Conservation (phyloP, 2,797 vertebrate genomes). For the Kryptolebias ocellatus region DNA sequence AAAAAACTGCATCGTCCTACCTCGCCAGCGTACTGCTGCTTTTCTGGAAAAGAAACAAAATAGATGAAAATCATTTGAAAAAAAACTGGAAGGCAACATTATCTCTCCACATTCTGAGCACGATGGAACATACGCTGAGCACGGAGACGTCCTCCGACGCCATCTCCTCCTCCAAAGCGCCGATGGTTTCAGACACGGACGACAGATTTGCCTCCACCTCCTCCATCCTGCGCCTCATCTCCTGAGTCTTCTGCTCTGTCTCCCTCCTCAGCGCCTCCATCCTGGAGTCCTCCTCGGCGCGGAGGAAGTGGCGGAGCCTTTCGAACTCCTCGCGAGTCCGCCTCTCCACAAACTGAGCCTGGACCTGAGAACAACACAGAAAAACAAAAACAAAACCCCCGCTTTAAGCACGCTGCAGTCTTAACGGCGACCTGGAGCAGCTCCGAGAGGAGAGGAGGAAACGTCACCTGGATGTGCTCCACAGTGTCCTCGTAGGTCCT, state of each 20-base stretch:
- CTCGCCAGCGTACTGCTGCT: slow-evolving; percentile 59
- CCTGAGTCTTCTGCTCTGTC: slow-evolving; percentile 63
- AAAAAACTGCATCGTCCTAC: slow-evolving; percentile 37
- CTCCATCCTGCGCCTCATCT: slow-evolving; percentile 57
- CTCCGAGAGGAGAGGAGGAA: no score
- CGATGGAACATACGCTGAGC: slow-evolving; percentile 63
- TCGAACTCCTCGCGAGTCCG: slow-evolving; percentile 73
- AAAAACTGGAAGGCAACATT: background rate
- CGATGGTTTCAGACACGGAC: slow-evolving; percentile 62
- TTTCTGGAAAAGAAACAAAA: slow-evolving; percentile 59
- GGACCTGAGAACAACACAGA: slow-evolving; percentile 51
- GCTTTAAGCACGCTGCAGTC: background rate
- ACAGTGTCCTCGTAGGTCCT: slow-evolving; percentile 63
- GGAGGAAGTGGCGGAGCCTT: slow-evolving; percentile 71
- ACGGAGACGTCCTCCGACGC: slow-evolving; percentile 57
- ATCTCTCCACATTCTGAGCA: background rate
- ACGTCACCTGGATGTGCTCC: slow-evolving; percentile 67
- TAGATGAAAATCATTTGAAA: background rate
- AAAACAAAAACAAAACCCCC: background rate
- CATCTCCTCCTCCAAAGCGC: slow-evolving; percentile 65
- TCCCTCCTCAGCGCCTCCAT: slow-evolving; percentile 68
- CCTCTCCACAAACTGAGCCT: slow-evolving; percentile 68
- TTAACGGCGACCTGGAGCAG: no score
- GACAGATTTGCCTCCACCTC: slow-evolving; percentile 50
- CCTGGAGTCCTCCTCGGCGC: slow-evolving; percentile 60